Evolutionary conservation across 2,888 invertebrate genomes (phyloP).

Genomic region (Copidosoma aretas): DNA sequence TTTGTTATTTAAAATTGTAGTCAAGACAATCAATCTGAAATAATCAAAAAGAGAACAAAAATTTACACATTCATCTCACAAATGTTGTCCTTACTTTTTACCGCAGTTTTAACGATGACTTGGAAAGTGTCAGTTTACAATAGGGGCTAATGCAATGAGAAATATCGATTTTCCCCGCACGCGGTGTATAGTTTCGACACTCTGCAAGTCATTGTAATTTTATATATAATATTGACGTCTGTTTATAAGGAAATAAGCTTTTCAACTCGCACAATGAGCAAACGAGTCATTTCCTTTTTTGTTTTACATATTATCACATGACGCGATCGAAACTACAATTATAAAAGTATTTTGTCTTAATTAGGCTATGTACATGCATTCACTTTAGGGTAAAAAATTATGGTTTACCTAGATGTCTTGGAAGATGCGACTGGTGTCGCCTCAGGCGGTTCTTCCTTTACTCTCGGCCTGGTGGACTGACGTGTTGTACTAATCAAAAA

Average conservation of each 20-base stretch:
- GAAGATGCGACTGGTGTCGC: conserved; percentile 61
- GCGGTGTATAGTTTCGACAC: conserved; percentile 12
- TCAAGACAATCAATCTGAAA: background rate
- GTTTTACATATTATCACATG: conserved; percentile 30
- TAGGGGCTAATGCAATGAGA: conserved; percentile 1
- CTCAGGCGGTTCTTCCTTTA: conserved; percentile 63
- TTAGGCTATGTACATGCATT: conserved; percentile 50
- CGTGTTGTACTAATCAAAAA: conserved; percentile 63
- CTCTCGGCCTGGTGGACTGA: conserved; percentile 62
- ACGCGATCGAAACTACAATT: conserved; percentile 28
- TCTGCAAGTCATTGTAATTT: conserved; percentile 25
- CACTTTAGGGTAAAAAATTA: conserved; percentile 53
- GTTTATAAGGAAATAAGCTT: conserved; percentile 14
- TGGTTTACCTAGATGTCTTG: conserved; percentile 62
- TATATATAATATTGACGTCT: conserved; percentile 10
- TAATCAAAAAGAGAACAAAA: conserved; percentile 7
- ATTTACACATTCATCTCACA: conserved; percentile 10
- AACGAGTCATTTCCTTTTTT: conserved; percentile 10
- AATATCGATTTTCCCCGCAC: conserved; percentile 9
- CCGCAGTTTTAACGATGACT: conserved; percentile 16
- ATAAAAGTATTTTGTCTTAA: conserved; percentile 8
- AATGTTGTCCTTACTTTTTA: conserved; percentile 13
- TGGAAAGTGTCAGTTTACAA: conserved; percentile 33
- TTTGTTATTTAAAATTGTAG: background rate
- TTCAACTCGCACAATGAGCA: conserved; percentile 21